Evolutionary conservation across 2,888 invertebrate species (phyloP).

Genomic region (Cantharis rustica): DNA sequence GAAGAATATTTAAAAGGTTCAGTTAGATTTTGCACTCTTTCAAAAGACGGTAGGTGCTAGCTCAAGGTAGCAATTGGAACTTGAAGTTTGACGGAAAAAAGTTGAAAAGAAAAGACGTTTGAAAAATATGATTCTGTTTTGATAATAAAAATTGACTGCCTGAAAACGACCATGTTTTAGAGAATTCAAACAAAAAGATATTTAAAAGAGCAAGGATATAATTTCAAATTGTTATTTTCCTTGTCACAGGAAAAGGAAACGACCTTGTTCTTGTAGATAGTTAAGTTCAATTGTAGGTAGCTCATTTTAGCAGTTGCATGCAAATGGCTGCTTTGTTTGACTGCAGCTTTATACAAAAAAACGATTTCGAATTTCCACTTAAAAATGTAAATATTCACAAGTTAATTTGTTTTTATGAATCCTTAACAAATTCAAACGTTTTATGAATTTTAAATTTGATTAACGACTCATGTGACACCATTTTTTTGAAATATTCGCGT

Average conservation of each 20-base stretch:
- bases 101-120: not conserved
- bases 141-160: not conserved
- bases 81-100: not conserved
- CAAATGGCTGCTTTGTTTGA: conserved; percentile 22
- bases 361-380: not conserved
- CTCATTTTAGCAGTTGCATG: conserved; percentile 17
- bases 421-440: not conserved
- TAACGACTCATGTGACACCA: not conserved
- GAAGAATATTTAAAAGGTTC: not conserved
- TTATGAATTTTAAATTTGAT: not conserved
- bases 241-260: conserved; percentile 19
- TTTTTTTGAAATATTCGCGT: not conserved
- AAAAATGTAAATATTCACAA: not conserved
- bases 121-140: not conserved
- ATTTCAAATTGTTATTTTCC: conserved; percentile 18
- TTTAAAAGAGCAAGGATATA: conserved; percentile 9
- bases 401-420: not conserved
- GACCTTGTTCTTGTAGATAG: conserved; percentile 21
- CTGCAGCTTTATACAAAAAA: conserved; percentile 11
- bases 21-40: not conserved
- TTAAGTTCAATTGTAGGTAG: conserved; percentile 25
- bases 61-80: not conserved
- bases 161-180: not conserved
- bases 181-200: conserved; percentile 2
- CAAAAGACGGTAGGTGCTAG: not conserved